A percentile compares a stretch with the other conserved stretches of the same genome.
phyloP scores from a whole-genome alignment of 2,888 invertebrate genomes.

The Mylabris sibirica region DNA sequence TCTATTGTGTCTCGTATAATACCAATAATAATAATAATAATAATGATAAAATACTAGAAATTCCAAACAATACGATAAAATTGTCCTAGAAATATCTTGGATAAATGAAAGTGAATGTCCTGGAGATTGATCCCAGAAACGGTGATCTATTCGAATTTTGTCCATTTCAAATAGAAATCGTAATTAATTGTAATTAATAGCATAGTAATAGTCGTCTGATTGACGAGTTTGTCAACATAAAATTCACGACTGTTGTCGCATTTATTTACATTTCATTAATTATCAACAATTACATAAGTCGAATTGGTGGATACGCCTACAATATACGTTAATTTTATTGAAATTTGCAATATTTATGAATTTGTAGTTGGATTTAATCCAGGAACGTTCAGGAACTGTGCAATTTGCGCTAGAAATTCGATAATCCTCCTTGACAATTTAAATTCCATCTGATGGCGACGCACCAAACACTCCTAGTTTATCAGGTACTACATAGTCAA shows the following conservation, averaged over 20 bases:
- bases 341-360: constrained; percentile 6
- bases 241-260: constrained; percentile 5
- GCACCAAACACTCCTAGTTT: constrained; percentile 34
- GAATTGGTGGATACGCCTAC: constrained; percentile 16
- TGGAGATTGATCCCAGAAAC: not conserved
- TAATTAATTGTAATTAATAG: constrained; percentile 7
- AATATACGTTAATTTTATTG: not conserved
- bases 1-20: constrained; percentile 3
- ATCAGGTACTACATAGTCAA: constrained; percentile 34
- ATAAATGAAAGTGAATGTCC: not conserved
- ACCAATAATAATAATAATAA: not conserved
- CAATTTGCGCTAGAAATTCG: not conserved
- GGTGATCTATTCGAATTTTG: not conserved
- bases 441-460: constrained; percentile 34
- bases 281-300: constrained; percentile 13
- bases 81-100: not conserved
- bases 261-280: constrained; percentile 16
- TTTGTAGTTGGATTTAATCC: not conserved
- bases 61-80: not conserved
- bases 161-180: not conserved
- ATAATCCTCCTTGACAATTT: constrained; percentile 23
- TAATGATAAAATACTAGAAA: not conserved
- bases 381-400: not conserved
- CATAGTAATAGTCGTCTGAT: not conserved
- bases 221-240: not conserved